These are phyloP conservation scores for Pavo muticus DNA, from an alignment of 2,113 vertebrate species.

Conservation along the genomic window DNA sequence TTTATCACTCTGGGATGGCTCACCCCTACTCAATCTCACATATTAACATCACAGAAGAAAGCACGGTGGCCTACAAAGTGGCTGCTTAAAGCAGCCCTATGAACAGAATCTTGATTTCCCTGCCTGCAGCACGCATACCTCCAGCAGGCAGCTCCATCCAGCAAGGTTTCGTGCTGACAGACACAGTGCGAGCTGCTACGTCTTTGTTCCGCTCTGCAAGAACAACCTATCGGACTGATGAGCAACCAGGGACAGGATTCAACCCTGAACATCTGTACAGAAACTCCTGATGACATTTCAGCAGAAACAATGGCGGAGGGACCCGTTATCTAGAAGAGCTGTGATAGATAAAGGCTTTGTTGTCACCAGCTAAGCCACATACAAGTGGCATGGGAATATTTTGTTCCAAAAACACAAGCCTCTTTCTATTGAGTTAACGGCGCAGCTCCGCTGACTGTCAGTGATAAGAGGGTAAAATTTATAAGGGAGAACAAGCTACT, in stretches of 20 bases:
- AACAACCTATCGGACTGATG: background rate
- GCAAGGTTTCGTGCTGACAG: background rate
- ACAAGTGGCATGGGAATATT: slow-evolving; percentile 39
- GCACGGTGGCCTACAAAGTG: background rate
- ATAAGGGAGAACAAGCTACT: background rate
- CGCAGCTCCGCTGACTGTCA: slow-evolving; percentile 34
- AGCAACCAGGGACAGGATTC: background rate
- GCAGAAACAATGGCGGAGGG: background rate
- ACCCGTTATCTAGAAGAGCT: slow-evolving; percentile 8
- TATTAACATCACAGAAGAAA: background rate
- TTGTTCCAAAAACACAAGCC: background rate
- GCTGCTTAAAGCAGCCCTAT: background rate
- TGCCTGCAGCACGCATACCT: background rate
- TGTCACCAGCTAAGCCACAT: slow-evolving; percentile 29
- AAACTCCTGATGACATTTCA: slow-evolving; percentile 26
- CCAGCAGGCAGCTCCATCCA: background rate
- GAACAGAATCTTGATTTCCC: background rate
- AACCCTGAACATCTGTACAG: slow-evolving; percentile 3
- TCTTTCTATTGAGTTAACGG: background rate
- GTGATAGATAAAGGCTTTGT: slow-evolving; percentile 42
- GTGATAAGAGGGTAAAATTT: slow-evolving; percentile 34
- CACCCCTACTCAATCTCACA: background rate
- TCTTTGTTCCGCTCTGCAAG: background rate
- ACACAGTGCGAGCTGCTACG: accelerated
- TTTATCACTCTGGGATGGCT: background rate